Evolutionary conservation across 2,113 vertebrate genomes (phyloP), one percentile per base, ranked within the genome.

Genomic region (Ranitomeya imitator): DNA sequence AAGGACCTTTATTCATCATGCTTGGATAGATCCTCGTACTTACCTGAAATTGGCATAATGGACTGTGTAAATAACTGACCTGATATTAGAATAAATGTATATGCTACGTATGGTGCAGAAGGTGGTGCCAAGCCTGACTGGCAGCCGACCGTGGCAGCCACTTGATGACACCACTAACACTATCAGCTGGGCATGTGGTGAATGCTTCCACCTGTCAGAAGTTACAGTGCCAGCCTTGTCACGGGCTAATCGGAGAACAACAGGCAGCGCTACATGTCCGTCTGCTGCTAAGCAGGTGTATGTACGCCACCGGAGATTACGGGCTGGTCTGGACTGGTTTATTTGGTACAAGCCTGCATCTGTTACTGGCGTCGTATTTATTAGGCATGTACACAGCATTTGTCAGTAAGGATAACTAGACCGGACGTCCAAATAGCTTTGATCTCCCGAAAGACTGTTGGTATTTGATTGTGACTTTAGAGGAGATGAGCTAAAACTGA

Each of bases 251-350:
- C 21, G 69, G 31, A 69, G 61, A 61, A n/a, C 76, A 67, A 63
- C n/a, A 79, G 85, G 7, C 59, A 54, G 76, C 19, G 6, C 13
- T 79, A 86, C 51, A 31, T 55, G 77, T 86, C 85, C 63, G 31
- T 23, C 74, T 52, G 59, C 60, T 74, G 76, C 77, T 55, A 55
- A 86, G 80, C 85, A 79, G 85, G 76, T 86, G 85, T 54, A 86
- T 69, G 69, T 84, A 84, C 51, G 71, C 12, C 65, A 51, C 80
- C 37, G 54, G 74, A 54, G 11, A 31, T 63, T 85, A 26, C 23
- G 57, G 85, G 23, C 61, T 52, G 51, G 60, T 31, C 61, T 67
- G 23, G 60, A 78, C 59, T 55, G 85, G 45, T 31, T 79, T 69
- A 55, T 51, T 19, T 13, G 4, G 26, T n/a, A 18, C 45, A 19